Evolutionary conservation across 2,888 invertebrate species (phyloP).

Genomic region (Ptycholaimellus sp.): DNA sequence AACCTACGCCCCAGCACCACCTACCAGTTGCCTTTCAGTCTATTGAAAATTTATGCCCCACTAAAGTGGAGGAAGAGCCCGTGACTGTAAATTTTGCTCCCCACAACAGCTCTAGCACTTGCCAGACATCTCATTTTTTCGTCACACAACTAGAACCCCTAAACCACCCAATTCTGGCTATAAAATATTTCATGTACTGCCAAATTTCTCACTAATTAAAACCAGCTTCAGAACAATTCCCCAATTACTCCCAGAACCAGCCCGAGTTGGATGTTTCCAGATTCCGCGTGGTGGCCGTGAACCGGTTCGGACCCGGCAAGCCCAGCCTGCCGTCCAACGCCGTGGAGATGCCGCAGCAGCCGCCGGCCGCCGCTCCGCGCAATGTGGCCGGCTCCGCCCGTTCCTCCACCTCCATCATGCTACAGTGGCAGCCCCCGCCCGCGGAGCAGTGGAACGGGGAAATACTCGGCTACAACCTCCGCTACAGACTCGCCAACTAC

Average conservation of each 20-base stretch:
- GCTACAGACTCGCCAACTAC: slow-evolving; percentile 68
- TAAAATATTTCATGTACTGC: too few species aligned
- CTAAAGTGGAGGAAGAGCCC: too few species aligned
- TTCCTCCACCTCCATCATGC: slow-evolving; percentile 76
- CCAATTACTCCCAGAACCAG: too few species aligned
- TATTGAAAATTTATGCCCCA: too few species aligned
- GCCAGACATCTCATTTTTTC: too few species aligned
- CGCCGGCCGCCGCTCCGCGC: slow-evolving; percentile 80
- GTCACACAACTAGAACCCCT: too few species aligned
- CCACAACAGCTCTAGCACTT: too few species aligned
- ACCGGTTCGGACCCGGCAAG: slow-evolving; percentile 78
- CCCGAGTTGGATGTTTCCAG: slow-evolving; percentile 85
- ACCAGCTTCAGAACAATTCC: too few species aligned
- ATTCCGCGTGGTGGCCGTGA: slow-evolving; percentile 84
- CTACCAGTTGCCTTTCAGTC: too few species aligned
- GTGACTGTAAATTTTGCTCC: too few species aligned
- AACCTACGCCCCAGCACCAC: slow-evolving; percentile 72
- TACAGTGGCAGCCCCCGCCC: slow-evolving; percentile 78
- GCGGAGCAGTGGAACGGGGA: slow-evolving; percentile 84
- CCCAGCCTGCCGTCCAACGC: slow-evolving; percentile 59
- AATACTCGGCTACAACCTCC: slow-evolving; percentile 68
- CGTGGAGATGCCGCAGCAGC: slow-evolving; percentile 69
- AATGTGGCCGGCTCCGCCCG: slow-evolving; percentile 81
- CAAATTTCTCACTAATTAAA: too few species aligned
- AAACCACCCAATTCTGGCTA: too few species aligned